Evolutionary conservation across 2,797 vertebrate genomes (phyloP), one percentile per base, ranked within the genome.

Genomic region (Emys orbicularis): DNA sequence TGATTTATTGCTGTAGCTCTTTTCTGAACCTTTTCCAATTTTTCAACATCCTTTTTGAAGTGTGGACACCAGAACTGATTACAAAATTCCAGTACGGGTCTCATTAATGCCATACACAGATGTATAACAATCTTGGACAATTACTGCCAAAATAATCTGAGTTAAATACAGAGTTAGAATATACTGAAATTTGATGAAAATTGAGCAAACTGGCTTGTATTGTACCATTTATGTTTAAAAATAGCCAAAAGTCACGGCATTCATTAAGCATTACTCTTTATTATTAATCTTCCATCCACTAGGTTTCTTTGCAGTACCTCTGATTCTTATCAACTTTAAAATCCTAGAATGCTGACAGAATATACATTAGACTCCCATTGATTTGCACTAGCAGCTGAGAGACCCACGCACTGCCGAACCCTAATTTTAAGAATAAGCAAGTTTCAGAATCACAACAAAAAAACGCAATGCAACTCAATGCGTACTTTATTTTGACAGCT

Each of bases 401-500:
- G 86, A 84, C 79, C 47, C 16, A 44, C 86, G 27, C 16, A 44
- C 88, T 61, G 79, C 3, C 84, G 86, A 83, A 72, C 86, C 86
- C 90, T 56, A 57, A 79, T 88, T 94, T 91, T 92, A 92, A 92
- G 95, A 88, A 95, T 83, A 94, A 95, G 93, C 90, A 79, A 89
- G 86, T 92, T 95, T 74, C 92, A 94, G 93, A 92, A 49, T 53
- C 84, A 37, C 50, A 88, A 86, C 87, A 91, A 76, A 90, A 81
- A 83, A 74, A 61, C 81, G 85, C 37, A 86, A 19, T 79, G 90
- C 81, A 50, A 21, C 88, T 86, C 88, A 93, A 95, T 81, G 88
- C 65, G 54, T 68, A 37, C 44, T 95, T 95, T 96, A 94, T 95
- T 95, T 95, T 91, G 93, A 96, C 95, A 96, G 96, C 96, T 95